Evolutionary conservation across 2,797 vertebrate species (phyloP).

Genomic region (Spheniscus humboldti): DNA sequence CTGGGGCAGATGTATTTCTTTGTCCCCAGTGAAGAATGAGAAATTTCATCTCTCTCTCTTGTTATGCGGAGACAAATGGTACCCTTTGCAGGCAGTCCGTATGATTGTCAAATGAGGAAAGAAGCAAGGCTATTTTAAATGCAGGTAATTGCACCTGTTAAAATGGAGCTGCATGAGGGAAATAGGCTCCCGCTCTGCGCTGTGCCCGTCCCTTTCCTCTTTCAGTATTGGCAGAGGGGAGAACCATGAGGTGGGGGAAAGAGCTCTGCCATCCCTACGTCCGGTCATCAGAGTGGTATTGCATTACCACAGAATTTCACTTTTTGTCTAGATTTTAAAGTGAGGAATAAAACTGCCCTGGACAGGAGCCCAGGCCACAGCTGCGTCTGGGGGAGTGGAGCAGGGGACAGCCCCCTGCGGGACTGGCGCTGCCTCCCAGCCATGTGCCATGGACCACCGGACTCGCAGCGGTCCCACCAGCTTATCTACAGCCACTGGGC

Average conservation of each 20-base stretch:
- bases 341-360: not conserved
- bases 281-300: not conserved
- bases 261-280: not conserved
- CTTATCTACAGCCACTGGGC: not conserved
- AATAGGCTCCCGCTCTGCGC: not conserved
- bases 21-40: not conserved
- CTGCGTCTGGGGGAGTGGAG: not conserved
- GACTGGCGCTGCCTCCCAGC: not conserved
- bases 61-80: not conserved
- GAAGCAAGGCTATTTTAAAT: not conserved
- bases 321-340: not conserved
- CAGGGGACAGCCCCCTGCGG: rapidly evolving
- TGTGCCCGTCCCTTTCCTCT: not conserved
- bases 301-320: too few relatives aligned
- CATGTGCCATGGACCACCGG: not conserved
- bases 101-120: not conserved
- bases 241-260: not conserved
- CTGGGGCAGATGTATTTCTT: not conserved
- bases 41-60: not conserved
- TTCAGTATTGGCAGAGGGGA: not conserved
- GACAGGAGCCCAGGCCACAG: not conserved
- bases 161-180: not conserved
- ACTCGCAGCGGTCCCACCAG: not conserved
- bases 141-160: not conserved
- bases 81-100: not conserved